Percentiles rank a stretch among this genome's conserved stretches.
Conservation (phyloP, 2,888 invertebrate species). For the Periphyllus acericola region DNA sequence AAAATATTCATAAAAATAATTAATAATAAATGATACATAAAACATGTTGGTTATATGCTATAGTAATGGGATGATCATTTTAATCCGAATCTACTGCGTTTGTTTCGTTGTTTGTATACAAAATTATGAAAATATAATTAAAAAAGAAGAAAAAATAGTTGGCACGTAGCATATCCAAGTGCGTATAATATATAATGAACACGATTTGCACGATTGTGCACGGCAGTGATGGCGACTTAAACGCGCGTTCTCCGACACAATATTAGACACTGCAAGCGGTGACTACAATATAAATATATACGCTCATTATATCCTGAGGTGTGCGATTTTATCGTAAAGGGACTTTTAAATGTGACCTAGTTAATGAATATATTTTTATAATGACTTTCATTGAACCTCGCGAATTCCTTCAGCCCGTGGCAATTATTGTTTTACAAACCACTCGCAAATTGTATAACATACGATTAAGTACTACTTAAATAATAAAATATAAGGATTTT, state of each 20-base stretch:
- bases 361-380: constrained; percentile 36
- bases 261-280: background rate
- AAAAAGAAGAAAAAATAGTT: background rate
- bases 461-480: background rate
- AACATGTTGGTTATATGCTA: background rate
- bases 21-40: background rate
- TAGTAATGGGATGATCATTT: background rate
- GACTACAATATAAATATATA: background rate
- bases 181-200: constrained; percentile 8
- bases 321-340: constrained; percentile 43
- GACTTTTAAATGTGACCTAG: constrained; percentile 42
- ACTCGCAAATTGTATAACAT: background rate
- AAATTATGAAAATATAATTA: constrained; percentile 13
- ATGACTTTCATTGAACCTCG: constrained; percentile 36
- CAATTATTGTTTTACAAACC: constrained; percentile 32
- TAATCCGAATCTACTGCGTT: background rate
- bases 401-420: background rate
- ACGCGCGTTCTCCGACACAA: constrained; percentile 33
- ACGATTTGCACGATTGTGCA: constrained; percentile 52
- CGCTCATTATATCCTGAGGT: constrained; percentile 19
- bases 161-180: background rate
- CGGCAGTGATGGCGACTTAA: constrained; percentile 23
- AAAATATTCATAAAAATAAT: background rate
- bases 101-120: background rate
- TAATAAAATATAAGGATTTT: background rate